A percentile compares a stretch with the other conserved stretches of the same genome.
Evolutionary conservation across 2,797 vertebrate species (phyloP).

Genomic region (Zalophus californianus): DNA sequence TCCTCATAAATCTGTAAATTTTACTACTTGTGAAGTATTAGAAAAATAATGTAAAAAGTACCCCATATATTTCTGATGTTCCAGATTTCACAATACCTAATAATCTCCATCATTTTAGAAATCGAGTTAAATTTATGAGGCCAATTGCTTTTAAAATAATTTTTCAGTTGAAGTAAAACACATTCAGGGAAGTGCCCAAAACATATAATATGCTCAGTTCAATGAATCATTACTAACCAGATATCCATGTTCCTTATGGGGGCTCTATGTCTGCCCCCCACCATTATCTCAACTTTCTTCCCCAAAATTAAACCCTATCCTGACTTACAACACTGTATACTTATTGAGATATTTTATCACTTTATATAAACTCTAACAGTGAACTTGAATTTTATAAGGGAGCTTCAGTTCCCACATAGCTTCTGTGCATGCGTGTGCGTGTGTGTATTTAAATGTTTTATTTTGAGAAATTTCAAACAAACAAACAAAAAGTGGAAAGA

Average conservation of each 20-base stretch:
- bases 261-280: background rate
- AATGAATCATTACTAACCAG: background rate
- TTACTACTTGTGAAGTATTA: background rate
- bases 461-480: background rate
- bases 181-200: background rate
- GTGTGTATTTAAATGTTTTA: background rate
- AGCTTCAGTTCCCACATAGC: background rate
- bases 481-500: background rate
- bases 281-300: background rate
- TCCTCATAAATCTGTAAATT: background rate
- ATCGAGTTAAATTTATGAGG: background rate
- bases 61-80: background rate
- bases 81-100: background rate
- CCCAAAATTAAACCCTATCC: background rate
- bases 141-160: background rate
- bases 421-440: background rate
- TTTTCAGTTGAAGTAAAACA: background rate
- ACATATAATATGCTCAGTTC: background rate
- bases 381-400: background rate
- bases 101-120: background rate
- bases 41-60: background rate
- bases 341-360: background rate
- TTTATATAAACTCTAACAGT: background rate
- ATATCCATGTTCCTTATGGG: background rate
- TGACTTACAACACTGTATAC: background rate